These are phyloP conservation scores for Myanophis thanlyinensis DNA, from an alignment of 2,113 vertebrate species.

Conservation along the genomic window DNA sequence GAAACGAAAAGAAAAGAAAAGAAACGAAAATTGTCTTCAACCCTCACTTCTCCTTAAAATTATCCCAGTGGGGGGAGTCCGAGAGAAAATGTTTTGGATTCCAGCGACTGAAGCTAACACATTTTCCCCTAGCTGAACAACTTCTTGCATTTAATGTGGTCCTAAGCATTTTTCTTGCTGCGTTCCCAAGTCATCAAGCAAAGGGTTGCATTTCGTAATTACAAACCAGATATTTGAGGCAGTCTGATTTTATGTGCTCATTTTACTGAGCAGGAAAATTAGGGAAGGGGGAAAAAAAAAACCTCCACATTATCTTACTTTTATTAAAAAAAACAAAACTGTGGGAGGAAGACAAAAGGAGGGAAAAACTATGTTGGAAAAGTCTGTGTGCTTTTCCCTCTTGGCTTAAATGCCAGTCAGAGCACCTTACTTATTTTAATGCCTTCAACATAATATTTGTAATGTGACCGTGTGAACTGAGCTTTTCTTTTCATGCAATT, in stretches of 20 bases:
- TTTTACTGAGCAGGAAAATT: not conserved
- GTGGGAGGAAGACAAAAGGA: not conserved
- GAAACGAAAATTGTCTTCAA: constrained; percentile 24
- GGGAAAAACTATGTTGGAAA: not conserved
- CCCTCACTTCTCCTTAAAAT: constrained; percentile 30
- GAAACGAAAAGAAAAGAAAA: not conserved
- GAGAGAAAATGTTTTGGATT: not conserved
- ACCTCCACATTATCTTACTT: not conserved
- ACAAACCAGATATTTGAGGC: not conserved
- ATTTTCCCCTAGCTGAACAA: not conserved
- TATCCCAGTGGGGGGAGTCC: constrained; percentile 36
- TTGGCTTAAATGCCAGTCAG: not conserved
- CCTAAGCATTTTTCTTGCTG: not conserved
- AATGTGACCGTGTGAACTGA: not conserved
- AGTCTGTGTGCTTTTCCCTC: not conserved
- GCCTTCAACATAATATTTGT: not conserved
- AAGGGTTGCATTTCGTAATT: not conserved
- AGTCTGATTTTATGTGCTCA: not conserved
- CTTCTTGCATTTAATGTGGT: not conserved
- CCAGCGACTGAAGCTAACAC: not conserved
- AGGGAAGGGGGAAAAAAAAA: not conserved
- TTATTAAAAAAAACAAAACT: not conserved
- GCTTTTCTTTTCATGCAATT: not conserved
- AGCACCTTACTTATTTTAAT: not conserved
- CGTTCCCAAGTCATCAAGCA: too few species aligned